Percentiles rank a stretch among this genome's conserved stretches.
Conservation (phyloP, 2,888 invertebrate species). For the Caenorhabditis japonica region DNA sequence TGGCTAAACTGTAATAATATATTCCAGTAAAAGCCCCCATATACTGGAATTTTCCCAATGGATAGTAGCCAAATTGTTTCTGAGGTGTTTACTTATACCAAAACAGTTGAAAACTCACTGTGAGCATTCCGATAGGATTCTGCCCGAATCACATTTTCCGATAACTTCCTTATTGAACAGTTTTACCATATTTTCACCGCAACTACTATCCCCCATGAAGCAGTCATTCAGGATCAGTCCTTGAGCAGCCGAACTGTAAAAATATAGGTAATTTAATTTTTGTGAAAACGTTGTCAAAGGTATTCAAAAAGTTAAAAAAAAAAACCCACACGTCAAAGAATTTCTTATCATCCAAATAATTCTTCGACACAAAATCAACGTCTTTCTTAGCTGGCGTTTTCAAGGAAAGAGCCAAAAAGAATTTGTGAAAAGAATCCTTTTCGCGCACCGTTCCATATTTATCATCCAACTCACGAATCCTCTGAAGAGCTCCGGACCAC, state of each 20-base stretch:
- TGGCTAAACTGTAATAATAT: no score
- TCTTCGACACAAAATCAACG: slow-evolving; percentile 49
- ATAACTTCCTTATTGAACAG: slow-evolving; percentile 52
- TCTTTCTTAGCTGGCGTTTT: slow-evolving; percentile 51
- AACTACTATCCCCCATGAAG: slow-evolving; percentile 51
- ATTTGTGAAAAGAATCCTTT: slow-evolving; percentile 29
- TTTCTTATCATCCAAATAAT: slow-evolving; percentile 58
- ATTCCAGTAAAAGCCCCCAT: no score
- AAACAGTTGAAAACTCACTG: no score
- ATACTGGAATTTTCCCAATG: no score
- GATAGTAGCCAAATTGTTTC: no score
- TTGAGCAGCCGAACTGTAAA: slow-evolving; percentile 42
- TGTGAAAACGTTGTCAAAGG: no score
- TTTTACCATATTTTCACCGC: slow-evolving; percentile 39
- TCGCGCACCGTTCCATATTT: slow-evolving; percentile 54
- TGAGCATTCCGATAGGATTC: slow-evolving; percentile 51
- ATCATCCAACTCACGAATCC: slow-evolving; percentile 11
- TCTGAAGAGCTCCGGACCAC: slow-evolving; percentile 26
- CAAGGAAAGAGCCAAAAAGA: slow-evolving; percentile 49
- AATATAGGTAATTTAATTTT: no score
- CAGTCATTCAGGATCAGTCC: slow-evolving; percentile 43
- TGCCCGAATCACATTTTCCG: slow-evolving; percentile 51
- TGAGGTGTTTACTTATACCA: no score
- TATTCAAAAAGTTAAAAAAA: no score
- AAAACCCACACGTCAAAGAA: slow-evolving; percentile 68